A percentile compares a stretch with the other conserved stretches of the same genome.
Conservation (phyloP, 2,888 invertebrate genomes). For the Rhingia rostrata region DNA sequence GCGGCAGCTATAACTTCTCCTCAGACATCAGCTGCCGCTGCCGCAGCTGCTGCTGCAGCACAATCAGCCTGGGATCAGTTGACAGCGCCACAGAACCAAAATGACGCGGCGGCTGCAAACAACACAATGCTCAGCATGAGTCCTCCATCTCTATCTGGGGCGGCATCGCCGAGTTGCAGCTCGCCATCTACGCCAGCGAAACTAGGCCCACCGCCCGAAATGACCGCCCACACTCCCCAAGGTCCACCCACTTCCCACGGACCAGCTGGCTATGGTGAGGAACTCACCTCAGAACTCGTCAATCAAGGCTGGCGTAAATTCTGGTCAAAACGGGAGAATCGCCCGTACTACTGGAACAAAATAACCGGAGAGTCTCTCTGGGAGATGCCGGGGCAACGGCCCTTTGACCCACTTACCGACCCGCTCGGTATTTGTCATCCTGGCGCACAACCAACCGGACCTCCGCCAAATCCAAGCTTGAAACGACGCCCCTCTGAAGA, state of each 20-base stretch:
- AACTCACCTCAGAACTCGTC: constrained; percentile 82
- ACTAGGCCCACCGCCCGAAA: constrained; percentile 79
- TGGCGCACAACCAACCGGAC: constrained; percentile 79
- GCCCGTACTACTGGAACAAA: constrained; percentile 98
- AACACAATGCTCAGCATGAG: constrained; percentile 63
- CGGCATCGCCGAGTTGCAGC: constrained; percentile 79
- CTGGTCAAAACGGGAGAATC: constrained; percentile 97
- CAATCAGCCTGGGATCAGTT: constrained; percentile 83
- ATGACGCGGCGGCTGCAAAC: constrained; percentile 71
- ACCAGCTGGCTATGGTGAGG: constrained; percentile 81
- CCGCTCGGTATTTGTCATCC: constrained; percentile 91
- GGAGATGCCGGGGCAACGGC: constrained; percentile 94
- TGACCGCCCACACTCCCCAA: constrained; percentile 81
- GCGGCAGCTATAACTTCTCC: constrained; percentile 72
- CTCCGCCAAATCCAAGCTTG: constrained; percentile 78
- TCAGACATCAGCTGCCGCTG: constrained; percentile 49
- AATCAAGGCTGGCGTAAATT: constrained; percentile 98
- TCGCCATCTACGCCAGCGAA: constrained; percentile 82
- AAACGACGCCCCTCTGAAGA: constrained; percentile 82
- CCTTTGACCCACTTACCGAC: constrained; percentile 95
- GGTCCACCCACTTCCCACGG: constrained; percentile 79
- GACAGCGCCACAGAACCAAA: constrained; percentile 79
- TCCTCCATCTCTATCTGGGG: constrained; percentile 78
- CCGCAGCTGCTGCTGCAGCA: constrained; percentile 75
- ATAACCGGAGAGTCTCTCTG: constrained; percentile 97